Conservation (phyloP, 2,113 vertebrate genomes). For the Xiphorhynchus elegans region DNA sequence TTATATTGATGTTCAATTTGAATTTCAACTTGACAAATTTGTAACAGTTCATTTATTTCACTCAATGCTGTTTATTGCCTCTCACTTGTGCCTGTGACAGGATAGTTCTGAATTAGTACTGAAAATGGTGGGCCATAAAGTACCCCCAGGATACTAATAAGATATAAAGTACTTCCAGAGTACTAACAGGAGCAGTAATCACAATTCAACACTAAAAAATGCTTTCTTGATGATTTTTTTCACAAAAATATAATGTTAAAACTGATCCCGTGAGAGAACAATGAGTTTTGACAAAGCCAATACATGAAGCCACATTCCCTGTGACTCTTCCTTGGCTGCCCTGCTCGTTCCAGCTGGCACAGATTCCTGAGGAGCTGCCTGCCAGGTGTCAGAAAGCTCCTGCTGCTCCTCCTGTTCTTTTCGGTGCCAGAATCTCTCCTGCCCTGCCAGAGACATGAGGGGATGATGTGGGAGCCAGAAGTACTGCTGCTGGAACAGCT, state of each 20-base stretch:
- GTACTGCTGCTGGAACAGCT: neutral
- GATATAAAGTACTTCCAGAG: neutral
- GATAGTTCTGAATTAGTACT: neutral
- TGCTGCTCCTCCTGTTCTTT: neutral
- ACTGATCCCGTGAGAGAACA: neutral
- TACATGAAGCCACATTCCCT: neutral
- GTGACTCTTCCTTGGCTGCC: neutral
- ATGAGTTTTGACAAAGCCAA: neutral
- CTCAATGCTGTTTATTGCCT: neutral
- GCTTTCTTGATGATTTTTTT: neutral
- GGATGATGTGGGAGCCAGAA: neutral
- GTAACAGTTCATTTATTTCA: neutral
- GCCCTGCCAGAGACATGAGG: neutral
- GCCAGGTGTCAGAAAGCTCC: neutral
- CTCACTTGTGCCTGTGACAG: neutral
- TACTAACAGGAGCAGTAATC: neutral
- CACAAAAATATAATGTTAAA: neutral
- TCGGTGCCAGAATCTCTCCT: neutral
- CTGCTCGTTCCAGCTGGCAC: neutral
- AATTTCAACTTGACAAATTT: neutral
- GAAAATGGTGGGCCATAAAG: neutral
- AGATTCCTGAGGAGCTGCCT: neutral
- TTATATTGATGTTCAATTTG: too few species aligned
- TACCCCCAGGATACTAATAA: neutral
- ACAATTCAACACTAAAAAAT: neutral